Conservation (phyloP, 2,113 vertebrate species). For the Rhinoderma darwinii region DNA sequence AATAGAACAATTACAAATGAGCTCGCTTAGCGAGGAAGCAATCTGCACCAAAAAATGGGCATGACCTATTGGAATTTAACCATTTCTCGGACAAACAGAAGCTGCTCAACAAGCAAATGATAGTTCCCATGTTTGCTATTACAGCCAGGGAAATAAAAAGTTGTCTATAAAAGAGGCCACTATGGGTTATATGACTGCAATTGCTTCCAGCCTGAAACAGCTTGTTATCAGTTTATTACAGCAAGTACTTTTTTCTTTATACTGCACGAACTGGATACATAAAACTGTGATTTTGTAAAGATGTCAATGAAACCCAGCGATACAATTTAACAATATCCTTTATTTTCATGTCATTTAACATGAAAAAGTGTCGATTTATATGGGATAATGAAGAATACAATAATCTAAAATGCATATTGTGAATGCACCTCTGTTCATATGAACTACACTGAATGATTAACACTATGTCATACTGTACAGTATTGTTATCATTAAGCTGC, state of each 20-base stretch:
- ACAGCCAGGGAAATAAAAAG: slow-evolving; percentile 70
- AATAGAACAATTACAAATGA: slow-evolving; percentile 73
- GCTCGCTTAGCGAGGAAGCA: slow-evolving; percentile 71
- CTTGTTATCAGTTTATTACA: slow-evolving; percentile 74
- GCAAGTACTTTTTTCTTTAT: slow-evolving; percentile 69
- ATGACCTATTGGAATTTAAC: slow-evolving; percentile 69
- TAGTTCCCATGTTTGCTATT: slow-evolving; percentile 69
- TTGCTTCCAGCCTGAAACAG: slow-evolving; percentile 73
- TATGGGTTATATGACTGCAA: slow-evolving; percentile 73
- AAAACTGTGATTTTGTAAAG: slow-evolving; percentile 64
- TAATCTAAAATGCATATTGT: slow-evolving; percentile 21
- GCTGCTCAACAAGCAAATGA: slow-evolving; percentile 62
- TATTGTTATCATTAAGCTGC: background rate
- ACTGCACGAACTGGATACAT: slow-evolving; percentile 76
- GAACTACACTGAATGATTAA: background rate
- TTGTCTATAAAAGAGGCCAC: slow-evolving; percentile 74
- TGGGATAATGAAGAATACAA: background rate
- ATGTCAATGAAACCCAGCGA: slow-evolving; percentile 26
- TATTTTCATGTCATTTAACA: slow-evolving; percentile 35
- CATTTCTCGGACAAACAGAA: slow-evolving; percentile 72
- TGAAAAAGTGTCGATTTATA: slow-evolving; percentile 21
- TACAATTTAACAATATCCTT: slow-evolving; percentile 41
- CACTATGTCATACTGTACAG: background rate
- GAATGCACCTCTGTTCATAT: background rate
- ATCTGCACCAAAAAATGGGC: slow-evolving; percentile 66